Percentiles rank a stretch among this genome's conserved stretches.
phyloP scores from a whole-genome alignment of 2,888 invertebrate species.

The Priocnemis perturbator region DNA sequence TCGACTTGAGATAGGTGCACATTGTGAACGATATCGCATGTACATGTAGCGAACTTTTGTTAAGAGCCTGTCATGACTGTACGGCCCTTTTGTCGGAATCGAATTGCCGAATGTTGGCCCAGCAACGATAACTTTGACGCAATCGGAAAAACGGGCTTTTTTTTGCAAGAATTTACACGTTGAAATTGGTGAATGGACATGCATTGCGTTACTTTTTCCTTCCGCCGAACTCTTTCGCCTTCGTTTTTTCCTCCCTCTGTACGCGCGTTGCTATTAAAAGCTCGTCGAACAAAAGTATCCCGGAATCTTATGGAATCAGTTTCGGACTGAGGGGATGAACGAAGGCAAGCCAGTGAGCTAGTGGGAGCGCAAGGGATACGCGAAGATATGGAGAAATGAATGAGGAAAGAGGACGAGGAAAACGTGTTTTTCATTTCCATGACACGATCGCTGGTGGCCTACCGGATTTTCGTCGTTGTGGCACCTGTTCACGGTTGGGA shows the following conservation, averaged over 20 bases:
- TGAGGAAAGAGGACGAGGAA: constrained; percentile 34
- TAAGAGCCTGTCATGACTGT: too few relatives aligned
- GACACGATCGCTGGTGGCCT: constrained; percentile 50
- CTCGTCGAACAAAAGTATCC: constrained; percentile 35
- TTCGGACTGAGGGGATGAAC: constrained; percentile 18
- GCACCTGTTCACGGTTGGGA: constrained; percentile 44
- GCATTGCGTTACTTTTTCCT: background rate
- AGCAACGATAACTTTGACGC: too few relatives aligned
- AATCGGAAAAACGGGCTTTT: too few relatives aligned
- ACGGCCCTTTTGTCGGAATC: too few relatives aligned
- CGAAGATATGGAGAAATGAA: background rate
- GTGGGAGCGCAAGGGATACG: constrained; percentile 6
- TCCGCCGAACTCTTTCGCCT: background rate
- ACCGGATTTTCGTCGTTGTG: constrained; percentile 51
- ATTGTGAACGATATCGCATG: too few relatives aligned
- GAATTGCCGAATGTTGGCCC: too few relatives aligned
- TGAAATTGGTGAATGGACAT: background rate
- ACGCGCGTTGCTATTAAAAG: constrained; percentile 27
- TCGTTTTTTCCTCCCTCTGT: background rate
- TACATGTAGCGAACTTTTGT: too few relatives aligned
- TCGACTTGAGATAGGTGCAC: too few relatives aligned
- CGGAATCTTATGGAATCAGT: constrained; percentile 37
- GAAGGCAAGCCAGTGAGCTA: background rate
- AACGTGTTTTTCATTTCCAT: constrained; percentile 54
- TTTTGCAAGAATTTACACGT: too few relatives aligned